Conservation (phyloP, 1,140 invertebrate species). For the Venturia canescens region DNA sequence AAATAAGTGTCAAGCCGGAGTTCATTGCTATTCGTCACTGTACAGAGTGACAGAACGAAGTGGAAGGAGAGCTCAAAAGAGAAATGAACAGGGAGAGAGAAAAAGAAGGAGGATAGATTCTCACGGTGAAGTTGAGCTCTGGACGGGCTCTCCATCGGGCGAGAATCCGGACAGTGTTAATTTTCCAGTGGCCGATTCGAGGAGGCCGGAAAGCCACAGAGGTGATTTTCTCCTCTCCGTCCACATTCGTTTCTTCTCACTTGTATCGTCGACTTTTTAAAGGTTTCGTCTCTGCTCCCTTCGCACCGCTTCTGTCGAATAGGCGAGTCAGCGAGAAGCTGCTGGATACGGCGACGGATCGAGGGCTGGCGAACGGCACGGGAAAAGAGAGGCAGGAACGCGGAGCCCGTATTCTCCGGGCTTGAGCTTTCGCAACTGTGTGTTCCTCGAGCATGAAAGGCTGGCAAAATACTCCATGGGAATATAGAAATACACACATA, state of each 20-base stretch:
- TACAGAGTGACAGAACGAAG: not conserved
- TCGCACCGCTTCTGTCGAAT: not conserved
- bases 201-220: slow-evolving; percentile 55
- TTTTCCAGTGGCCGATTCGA: slow-evolving; percentile 68
- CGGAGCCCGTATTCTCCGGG: not conserved
- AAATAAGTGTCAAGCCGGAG: too few relatives aligned
- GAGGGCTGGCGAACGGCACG: not conserved
- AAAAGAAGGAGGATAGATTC: not conserved
- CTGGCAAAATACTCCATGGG: slow-evolving; percentile 29
- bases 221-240: not conserved
- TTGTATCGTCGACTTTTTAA: slow-evolving; percentile 14
- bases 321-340: not conserved
- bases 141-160: slow-evolving; percentile 58
- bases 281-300: not conserved
- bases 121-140: not conserved
- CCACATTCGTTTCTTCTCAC: not conserved
- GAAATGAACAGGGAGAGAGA: not conserved
- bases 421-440: slow-evolving; percentile 16
- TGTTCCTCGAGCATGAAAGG: slow-evolving; percentile 30
- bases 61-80: not conserved
- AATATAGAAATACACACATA: slow-evolving; percentile 13
- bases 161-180: slow-evolving; percentile 71
- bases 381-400: not conserved
- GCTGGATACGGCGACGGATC: slow-evolving; percentile 2
- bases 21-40: too few relatives aligned